These are phyloP conservation scores for Aurelia coerulea DNA, from an alignment of 30 jellyfish, hydroid and myxozoan species.

Conservation along the genomic window DNA sequence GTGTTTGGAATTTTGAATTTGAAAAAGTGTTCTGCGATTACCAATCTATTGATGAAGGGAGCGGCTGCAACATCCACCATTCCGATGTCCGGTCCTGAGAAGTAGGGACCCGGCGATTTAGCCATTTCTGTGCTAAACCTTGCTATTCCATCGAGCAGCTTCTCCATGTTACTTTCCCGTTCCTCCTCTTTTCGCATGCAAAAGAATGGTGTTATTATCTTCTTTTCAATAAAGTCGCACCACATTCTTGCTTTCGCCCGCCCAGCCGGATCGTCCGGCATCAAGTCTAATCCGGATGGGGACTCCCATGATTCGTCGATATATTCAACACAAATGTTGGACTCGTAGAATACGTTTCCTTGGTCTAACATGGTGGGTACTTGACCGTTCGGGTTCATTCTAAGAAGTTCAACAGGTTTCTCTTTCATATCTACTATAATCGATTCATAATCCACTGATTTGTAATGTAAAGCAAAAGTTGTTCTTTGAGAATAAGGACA, in stretches of 20 bases:
- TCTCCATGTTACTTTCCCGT: constrained; percentile 32
- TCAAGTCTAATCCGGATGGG: constrained; percentile 49
- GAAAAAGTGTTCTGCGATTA: constrained; percentile 44
- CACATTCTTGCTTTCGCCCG: constrained; percentile 65
- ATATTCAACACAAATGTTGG: constrained; percentile 73
- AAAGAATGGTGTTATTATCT: constrained; percentile 53
- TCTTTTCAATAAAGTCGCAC: constrained; percentile 59
- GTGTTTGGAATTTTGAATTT: constrained; percentile 59
- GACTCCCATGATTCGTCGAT: constrained; percentile 69
- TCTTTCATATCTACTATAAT: constrained; percentile 53
- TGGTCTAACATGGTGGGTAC: constrained; percentile 77
- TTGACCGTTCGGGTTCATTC: constrained; percentile 66
- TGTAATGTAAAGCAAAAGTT: constrained; percentile 52
- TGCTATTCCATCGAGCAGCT: constrained; percentile 33
- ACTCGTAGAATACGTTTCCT: constrained; percentile 52
- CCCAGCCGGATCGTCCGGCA: constrained; percentile 69
- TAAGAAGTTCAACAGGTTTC: constrained; percentile 59
- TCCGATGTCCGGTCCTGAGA: constrained; percentile 56
- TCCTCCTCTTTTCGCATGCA: constrained; percentile 60
- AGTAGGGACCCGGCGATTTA: constrained; percentile 61
- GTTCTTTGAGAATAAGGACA: constrained; percentile 80
- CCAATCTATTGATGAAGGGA: constrained; percentile 52
- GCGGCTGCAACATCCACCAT: constrained; percentile 64
- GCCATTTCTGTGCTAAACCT: constrained; percentile 27
- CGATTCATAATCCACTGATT: constrained; percentile 57